Conservation (phyloP, 2,113 vertebrate genomes). For the Cyanoderma ruficeps region DNA sequence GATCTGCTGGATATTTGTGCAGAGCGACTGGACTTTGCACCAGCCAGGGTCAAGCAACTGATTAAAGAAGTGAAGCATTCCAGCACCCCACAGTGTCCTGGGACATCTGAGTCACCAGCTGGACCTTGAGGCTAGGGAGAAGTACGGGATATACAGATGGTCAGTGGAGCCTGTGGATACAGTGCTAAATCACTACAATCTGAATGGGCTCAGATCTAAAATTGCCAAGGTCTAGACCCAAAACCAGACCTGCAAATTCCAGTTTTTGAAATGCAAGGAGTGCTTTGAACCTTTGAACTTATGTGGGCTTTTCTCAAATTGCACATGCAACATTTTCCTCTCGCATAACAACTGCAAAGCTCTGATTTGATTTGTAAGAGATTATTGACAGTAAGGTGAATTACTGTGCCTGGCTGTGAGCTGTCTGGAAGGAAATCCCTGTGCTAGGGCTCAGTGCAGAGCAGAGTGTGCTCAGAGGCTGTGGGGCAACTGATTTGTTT, state of each 20-base stretch:
- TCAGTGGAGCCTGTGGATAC: background rate
- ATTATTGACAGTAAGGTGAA: accelerated
- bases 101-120: background rate
- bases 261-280: background rate
- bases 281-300: background rate
- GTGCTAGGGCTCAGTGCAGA: background rate
- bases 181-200: background rate
- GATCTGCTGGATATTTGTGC: background rate
- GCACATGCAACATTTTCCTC: background rate
- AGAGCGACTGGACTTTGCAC: background rate
- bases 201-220: background rate
- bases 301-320: background rate
- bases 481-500: background rate
- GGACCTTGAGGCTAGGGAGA: background rate
- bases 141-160: accelerated
- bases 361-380: background rate
- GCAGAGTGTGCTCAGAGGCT: accelerated
- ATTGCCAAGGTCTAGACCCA: background rate
- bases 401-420: background rate
- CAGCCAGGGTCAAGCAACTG: background rate
- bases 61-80: background rate
- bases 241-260: background rate
- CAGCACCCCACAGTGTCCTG: accelerated
- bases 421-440: background rate
- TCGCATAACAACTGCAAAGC: background rate